Base-by-base conservation (phyloP, 2,888 invertebrate genomes). In the Agonopterix arenella region DNA sequence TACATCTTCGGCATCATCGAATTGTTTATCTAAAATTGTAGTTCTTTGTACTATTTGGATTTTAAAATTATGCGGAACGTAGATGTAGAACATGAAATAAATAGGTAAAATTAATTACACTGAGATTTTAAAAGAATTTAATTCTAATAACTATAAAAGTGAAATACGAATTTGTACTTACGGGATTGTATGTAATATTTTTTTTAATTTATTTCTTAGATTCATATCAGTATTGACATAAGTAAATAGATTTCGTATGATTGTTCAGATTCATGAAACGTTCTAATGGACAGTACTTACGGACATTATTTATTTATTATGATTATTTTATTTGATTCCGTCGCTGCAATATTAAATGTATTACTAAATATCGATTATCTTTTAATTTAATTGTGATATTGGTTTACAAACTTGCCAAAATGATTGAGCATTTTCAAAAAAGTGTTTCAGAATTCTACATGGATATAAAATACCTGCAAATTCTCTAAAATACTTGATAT, bases 121-220 rank as follows among this genome's bases (percentile, higher is more conserved):
- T 50, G 52, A 50, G 52, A 54, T 51, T 48, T 50, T 36, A 40
- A 28, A 40, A 48, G 40, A 40, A n/a, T 45, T 48, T 51, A 45
- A 43, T 45, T 36, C 44, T 42, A 9, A 5, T 44, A 45, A 36
- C 9, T 45, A 47, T 41, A 45, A 7, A 16, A 44, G 16, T 45
- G 41, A 42, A 42, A 67, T 73, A 71, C 70, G 72, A 73, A 67
- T 71, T 70, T 83, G 83, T 84, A 84, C 84, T 84, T 84, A 84
- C 64, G 58, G 49, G 28, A 50, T 56, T 61, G 56, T 65, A 53
- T 54, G 49, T 48, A 50, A 28, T 52, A 50, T 54, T 55, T 58
- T 55, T 58, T 42, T 56, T 59, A 55, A 50, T 51, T 46, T 50
- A 18, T 50, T 52, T 49, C 7, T 28, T 28, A n/a, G 9, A n/a